Conservation (phyloP, 2,113 vertebrate species). For the Nyctibius bracteatus region DNA sequence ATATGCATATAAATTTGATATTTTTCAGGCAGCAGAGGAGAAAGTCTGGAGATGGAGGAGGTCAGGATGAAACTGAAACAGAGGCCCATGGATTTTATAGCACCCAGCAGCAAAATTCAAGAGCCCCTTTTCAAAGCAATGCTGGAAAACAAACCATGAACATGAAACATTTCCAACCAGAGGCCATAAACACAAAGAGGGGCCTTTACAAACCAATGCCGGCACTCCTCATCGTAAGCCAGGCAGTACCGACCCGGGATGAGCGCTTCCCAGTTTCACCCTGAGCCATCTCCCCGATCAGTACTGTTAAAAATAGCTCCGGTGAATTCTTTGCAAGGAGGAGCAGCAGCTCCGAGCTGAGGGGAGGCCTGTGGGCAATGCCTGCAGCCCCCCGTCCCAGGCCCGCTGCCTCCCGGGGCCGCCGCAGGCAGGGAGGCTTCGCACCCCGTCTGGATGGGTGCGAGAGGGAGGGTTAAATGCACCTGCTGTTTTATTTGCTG, state of each 20-base stretch:
- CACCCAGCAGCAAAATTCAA: background rate
- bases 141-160: background rate
- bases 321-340: background rate
- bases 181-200: background rate
- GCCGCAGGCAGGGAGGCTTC: background rate
- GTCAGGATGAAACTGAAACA: fast-evolving
- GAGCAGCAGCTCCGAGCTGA: background rate
- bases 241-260: background rate
- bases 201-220: background rate
- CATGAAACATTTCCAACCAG: background rate
- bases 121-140: background rate
- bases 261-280: background rate
- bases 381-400: background rate
- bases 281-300: conserved; percentile 7
- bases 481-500: background rate
- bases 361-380: background rate
- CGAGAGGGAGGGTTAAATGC: background rate
- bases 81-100: background rate
- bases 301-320: conserved; percentile 62
- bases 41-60: background rate
- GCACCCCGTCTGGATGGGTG: background rate
- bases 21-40: background rate
- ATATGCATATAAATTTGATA: background rate
- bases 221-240: fast-evolving
- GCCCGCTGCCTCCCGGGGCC: background rate